Conservation (phyloP, 2,888 invertebrate species). For the Boloria selene region DNA sequence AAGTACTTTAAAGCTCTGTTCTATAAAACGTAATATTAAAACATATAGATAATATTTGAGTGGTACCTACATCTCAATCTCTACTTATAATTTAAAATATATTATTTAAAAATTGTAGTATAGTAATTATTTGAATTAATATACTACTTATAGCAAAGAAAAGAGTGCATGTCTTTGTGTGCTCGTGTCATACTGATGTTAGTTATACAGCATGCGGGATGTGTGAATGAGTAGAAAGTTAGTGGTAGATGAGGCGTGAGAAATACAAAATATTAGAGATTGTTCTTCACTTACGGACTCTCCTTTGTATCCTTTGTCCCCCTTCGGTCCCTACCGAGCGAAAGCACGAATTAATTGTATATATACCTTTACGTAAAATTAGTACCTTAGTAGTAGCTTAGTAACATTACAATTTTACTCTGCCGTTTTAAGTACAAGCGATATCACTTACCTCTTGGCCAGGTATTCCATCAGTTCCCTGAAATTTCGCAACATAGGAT, state of each 20-base stretch:
- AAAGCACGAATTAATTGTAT: slow-evolving; percentile 51
- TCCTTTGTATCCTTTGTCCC: slow-evolving; percentile 94
- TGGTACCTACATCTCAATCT: background rate
- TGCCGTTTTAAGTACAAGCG: slow-evolving; percentile 29
- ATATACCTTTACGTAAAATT: background rate
- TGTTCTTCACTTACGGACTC: slow-evolving; percentile 85
- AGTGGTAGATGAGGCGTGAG: slow-evolving; percentile 30
- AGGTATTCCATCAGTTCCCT: slow-evolving; percentile 97
- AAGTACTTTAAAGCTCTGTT: no score
- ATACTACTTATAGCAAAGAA: background rate
- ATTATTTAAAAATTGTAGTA: background rate
- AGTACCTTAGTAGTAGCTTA: no score
- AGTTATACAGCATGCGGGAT: slow-evolving; percentile 38
- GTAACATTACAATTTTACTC: background rate
- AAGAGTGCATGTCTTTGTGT: slow-evolving; percentile 4
- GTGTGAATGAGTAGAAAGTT: slow-evolving; percentile 38
- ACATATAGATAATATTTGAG: background rate
- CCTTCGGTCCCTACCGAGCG: slow-evolving; percentile 89
- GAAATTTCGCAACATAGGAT: slow-evolving; percentile 59
- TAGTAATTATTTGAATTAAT: background rate
- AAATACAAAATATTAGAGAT: background rate
- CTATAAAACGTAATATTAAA: no score
- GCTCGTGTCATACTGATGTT: slow-evolving; percentile 29
- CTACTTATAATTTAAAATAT: background rate
- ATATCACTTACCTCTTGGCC: slow-evolving; percentile 89